Evolutionary conservation across 1,140 invertebrate species (phyloP), one percentile per base, ranked within the genome.

Genomic region (Magallana gigas): DNA sequence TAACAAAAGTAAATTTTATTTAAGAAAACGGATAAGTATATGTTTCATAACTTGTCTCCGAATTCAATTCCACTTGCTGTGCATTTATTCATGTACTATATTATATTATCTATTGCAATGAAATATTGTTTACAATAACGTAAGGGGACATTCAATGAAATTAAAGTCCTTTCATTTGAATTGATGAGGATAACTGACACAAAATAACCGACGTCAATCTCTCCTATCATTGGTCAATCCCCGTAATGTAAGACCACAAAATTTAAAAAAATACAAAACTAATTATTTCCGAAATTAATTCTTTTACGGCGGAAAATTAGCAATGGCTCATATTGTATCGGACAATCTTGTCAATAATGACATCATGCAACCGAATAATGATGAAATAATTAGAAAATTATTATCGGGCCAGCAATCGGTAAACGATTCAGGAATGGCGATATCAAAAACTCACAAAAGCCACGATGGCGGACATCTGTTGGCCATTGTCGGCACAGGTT

Each of bases 301-400:
- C 23, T 36, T 36, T 76, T 23, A 68, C 68, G 23, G 23, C 29
- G 23, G 29, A 76, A 76, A 76, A 76, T 76, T 76, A 76, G 23
- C 23, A 18, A 76, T 76, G 23, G 68, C 23, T 76, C 68, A 76
- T 29, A 76, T 76, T 23, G 23, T 12, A 36, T 29, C 11, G 68
- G 68, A 76, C 14, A 18, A 76, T 76, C 23, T 12, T 12, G 64
- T 18, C 18, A 76, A 76, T 29, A 76, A 76, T 76, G 23, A 76
- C 68, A 76, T 36, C 18, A 76, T 76, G 68, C 68, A 76, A 76
- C 23, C 68, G 23, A 29, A 76, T 76, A 48, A 76, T 76, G 29
- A 76, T 76, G 23, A 29, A 76, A 23, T 76, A 76, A 76, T 76
- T 76, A 14, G 68, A 76, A 76, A 76, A 76, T 76, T 76, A 76